These are phyloP conservation scores for Tetranychus truncatus DNA, from an alignment of 2,888 invertebrate genomes.

Conservation along the genomic window DNA sequence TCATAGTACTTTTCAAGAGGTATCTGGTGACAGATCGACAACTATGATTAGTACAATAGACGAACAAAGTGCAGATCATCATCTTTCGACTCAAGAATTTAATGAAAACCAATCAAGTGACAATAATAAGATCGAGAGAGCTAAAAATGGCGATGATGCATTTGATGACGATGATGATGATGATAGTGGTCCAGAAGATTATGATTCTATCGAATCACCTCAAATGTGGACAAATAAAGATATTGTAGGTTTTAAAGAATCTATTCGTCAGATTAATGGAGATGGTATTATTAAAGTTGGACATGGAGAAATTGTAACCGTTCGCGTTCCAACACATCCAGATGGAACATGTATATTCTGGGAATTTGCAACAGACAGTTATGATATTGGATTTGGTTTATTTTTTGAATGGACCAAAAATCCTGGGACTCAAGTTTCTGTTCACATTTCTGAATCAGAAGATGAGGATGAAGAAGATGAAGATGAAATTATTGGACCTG, in stretches of 20 bases:
- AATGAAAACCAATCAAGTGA: not conserved
- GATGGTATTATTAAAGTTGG: conserved; percentile 80
- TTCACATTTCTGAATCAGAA: conserved; percentile 87
- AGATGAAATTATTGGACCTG: conserved; percentile 40
- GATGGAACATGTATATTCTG: conserved; percentile 84
- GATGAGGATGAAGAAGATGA: conserved; percentile 56
- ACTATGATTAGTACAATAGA: not conserved
- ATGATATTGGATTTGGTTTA: conserved; percentile 92
- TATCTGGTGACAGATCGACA: not conserved
- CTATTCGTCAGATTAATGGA: conserved; percentile 55
- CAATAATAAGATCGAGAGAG: not conserved
- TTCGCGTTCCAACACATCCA: conserved; percentile 83
- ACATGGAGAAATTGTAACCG: conserved; percentile 90
- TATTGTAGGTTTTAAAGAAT: conserved; percentile 70
- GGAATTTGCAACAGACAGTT: conserved; percentile 97
- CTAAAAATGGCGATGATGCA: not conserved
- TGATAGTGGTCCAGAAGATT: conserved; percentile 19
- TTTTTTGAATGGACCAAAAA: conserved; percentile 94
- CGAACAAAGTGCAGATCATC: not conserved
- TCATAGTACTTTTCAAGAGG: not conserved
- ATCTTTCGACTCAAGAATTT: not conserved
- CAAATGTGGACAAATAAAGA: conserved; percentile 92
- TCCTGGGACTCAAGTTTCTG: conserved; percentile 61
- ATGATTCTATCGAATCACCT: conserved; percentile 39
- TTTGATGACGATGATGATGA: conserved; percentile 8